Conservation (phyloP, 2,888 invertebrate genomes). For the Branchellion lobata region DNA sequence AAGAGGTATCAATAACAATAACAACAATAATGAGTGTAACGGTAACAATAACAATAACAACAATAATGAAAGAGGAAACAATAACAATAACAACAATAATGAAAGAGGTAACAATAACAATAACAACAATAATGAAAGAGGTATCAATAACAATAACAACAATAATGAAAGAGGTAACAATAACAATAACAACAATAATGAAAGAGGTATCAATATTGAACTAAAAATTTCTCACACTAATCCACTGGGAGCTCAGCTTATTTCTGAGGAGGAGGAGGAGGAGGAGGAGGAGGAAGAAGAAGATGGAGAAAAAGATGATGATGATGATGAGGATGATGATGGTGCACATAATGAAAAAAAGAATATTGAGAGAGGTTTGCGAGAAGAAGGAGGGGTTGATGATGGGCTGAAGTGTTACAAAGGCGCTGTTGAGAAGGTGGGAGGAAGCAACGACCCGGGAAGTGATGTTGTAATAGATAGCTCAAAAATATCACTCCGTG, state of each 20-base stretch:
- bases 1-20: not conserved
- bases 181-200: slow-evolving; percentile 5
- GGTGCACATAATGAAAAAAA: not conserved
- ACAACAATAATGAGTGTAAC: not conserved
- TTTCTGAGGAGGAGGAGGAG: no score
- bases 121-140: not conserved
- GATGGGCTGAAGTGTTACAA: no score
- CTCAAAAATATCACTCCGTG: no score
- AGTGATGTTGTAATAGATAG: no score
- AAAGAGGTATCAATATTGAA: not conserved
- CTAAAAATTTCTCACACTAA: no score
- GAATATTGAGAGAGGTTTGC: no score
- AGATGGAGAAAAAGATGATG: not conserved
- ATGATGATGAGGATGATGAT: slow-evolving; percentile 2
- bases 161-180: not conserved
- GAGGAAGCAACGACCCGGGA: no score
- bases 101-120: not conserved
- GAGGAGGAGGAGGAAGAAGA: no score
- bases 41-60: slow-evolving; percentile 1
- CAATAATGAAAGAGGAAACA: not conserved
- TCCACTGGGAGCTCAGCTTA: no score
- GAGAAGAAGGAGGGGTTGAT: no score
- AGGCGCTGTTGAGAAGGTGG: no score
- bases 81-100: no score
- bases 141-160: not conserved